phyloP scores from a whole-genome alignment of 2,888 invertebrate genomes.

The Ecliptopera silaceata region DNA sequence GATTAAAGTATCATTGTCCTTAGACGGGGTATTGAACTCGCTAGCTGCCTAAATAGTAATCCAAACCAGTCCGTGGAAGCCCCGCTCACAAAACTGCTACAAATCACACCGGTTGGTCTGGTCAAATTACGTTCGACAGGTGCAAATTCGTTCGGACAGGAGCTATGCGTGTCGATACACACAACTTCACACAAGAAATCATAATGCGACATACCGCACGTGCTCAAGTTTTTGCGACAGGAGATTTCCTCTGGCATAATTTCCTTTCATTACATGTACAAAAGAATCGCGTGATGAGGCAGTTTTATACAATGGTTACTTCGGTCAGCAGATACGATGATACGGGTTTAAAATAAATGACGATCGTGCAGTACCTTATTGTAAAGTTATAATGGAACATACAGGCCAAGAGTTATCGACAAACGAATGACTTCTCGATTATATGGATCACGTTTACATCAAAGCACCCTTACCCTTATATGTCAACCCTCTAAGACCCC shows the following conservation, averaged over 20 bases:
- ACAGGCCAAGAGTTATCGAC: background rate
- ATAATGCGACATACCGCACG: constrained; percentile 31
- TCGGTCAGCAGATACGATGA: constrained; percentile 5
- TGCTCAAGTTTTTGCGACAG: constrained; percentile 23
- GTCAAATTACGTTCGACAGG: constrained; percentile 3
- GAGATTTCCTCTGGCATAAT: constrained; percentile 22
- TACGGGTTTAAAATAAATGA: constrained; percentile 1
- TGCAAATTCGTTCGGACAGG: constrained; percentile 28
- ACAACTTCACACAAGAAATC: constrained; percentile 12
- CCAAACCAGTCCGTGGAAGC: background rate
- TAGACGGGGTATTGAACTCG: background rate
- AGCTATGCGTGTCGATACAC: constrained; percentile 22
- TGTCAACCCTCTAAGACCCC: too few species aligned
- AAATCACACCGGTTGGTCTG: background rate
- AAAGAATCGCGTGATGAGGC: constrained; percentile 11
- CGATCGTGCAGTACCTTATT: background rate
- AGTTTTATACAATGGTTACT: constrained; percentile 17
- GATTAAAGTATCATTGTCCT: too few species aligned
- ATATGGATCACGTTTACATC: too few species aligned
- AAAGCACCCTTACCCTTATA: too few species aligned
- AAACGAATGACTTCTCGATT: background rate
- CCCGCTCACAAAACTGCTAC: background rate
- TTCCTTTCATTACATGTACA: constrained; percentile 16
- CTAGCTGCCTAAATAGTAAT: background rate
- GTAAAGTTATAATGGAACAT: background rate